Conservation (phyloP, 2,113 vertebrate genomes). For the Pseudolaguvia tuberculata region DNA sequence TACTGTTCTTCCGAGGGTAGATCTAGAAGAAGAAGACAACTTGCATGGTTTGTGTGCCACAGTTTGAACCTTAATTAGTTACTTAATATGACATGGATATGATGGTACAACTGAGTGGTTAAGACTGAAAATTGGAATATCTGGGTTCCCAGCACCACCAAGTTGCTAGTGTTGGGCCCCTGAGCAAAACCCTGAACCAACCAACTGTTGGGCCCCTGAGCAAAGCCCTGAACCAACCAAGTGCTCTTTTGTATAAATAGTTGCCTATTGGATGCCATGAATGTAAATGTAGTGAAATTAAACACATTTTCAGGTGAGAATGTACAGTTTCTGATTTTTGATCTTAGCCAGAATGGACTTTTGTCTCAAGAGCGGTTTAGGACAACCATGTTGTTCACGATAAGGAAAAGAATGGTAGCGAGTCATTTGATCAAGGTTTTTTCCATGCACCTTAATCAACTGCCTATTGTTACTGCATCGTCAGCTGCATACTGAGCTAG, state of each 20-base stretch:
- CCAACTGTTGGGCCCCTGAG: too few relatives aligned
- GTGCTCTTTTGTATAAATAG: too few relatives aligned
- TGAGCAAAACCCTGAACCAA: too few relatives aligned
- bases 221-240: too few relatives aligned
- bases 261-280: too few relatives aligned
- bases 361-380: not conserved
- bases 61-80: not conserved
- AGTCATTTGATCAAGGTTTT: conserved; percentile 26
- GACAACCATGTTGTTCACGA: not conserved
- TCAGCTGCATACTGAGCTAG: conserved; percentile 17
- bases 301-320: not conserved
- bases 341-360: not conserved
- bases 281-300: too few relatives aligned
- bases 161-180: too few relatives aligned
- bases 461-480: conserved; percentile 29
- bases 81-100: not conserved
- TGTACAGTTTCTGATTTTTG: not conserved
- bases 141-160: too few relatives aligned
- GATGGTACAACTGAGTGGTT: too few relatives aligned
- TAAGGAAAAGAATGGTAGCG: not conserved
- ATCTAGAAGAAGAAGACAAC: too few relatives aligned
- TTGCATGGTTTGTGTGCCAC: not conserved
- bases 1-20: not conserved
- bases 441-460: conserved; percentile 41
- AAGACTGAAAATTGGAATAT: too few relatives aligned